Base-by-base conservation (phyloP, 1,140 invertebrate species). In the Paraescarpia echinospica region DNA sequence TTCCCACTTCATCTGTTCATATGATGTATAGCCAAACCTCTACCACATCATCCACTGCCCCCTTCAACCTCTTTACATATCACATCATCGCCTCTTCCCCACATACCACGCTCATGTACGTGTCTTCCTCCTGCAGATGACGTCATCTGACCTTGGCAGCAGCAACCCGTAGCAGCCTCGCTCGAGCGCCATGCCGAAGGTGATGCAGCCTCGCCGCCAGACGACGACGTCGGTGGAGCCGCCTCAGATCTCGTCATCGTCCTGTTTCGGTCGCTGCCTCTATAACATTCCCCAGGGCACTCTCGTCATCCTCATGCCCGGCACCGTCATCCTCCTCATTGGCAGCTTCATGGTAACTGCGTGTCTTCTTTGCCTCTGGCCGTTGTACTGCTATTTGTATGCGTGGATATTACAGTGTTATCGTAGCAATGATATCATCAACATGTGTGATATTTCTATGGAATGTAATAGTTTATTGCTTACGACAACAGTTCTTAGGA, bases 231-330 rank as follows among this genome's bases (percentile, higher is more conserved):
- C 41, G 41, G 41, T 41, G 59, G 59, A 77, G 0, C 59, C 59
- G 27, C 59, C 59, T 2, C 59, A 77, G 18, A 77, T 77, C 59
- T 77, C 59, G 59, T 77, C 59, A 31, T 4, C 59, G 12, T 77
- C 59, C 2, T 77, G 59, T 18, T 31, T 12, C 59, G 59, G 59
- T 27, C 59, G 59, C 59, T 77, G 59, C 22, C 27, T 77, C 59
- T 77, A 77, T 18, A 77, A 77, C 59, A 77, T 77, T 77, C 59
- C 59, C 22, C 90, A 90, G 90, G 90, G 90, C 90, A 90, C 90
- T 31, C 90, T 90, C 34, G n/a, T 90, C 34, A 90, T 90, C 90
- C 90, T 90, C 34, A 90, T 90, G 90, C 90, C 90, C 35, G 90
- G 90, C 90, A 35, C 35, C 90, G 35, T 41, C 34, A 90, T 90